Evolutionary conservation across 2,113 vertebrate species (phyloP), one percentile per base, ranked within the genome.

Genomic region (Cygnus buccinator): DNA sequence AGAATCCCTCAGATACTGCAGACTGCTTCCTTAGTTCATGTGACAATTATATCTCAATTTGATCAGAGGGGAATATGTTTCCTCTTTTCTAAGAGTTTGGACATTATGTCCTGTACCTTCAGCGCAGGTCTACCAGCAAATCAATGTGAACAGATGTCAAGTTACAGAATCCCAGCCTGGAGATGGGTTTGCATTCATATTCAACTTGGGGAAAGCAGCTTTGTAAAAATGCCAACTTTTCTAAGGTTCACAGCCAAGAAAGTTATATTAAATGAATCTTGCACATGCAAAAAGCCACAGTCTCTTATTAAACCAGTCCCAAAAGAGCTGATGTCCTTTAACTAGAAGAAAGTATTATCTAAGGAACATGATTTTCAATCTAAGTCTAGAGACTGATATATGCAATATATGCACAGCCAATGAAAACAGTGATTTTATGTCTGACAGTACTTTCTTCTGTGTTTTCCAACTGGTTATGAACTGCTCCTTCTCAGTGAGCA

Each of bases 81-180:
- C 29, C 20, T 80, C 61, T 86, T 93, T 93, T 80, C 57, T 61
- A 84, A 84, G 43, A 86, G n/a, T 90, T 71, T 84, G 80, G 76
- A 75, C 65, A 84, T 92, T 92, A 65, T 33, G 20, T 1, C 1
- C 26, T 79, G 52, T 75, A 62, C 62, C 11, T 92, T 75, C 50
- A 74, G 48, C 57, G 26, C 39, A 58, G 35, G 29, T 66, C 75
- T 74, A 92, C 58, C 67, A 83, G 23, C 37, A 95, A 95, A 96
- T 96, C 84, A 75, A 65, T 75, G 39, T 78, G 85, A 96, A 93
- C 86, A 90, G 68, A 95, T 90, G 80, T 89, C 90, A 94, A 84
- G 52, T 72, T 81, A 57, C 65, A 78, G 76, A 90, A 87, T 81
- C 35, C 65, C 76, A 93, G 29, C 33, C 73, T 72, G 35, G 70